phyloP scores from a whole-genome alignment of 2,113 vertebrate species.

The Vulpes vulpes region DNA sequence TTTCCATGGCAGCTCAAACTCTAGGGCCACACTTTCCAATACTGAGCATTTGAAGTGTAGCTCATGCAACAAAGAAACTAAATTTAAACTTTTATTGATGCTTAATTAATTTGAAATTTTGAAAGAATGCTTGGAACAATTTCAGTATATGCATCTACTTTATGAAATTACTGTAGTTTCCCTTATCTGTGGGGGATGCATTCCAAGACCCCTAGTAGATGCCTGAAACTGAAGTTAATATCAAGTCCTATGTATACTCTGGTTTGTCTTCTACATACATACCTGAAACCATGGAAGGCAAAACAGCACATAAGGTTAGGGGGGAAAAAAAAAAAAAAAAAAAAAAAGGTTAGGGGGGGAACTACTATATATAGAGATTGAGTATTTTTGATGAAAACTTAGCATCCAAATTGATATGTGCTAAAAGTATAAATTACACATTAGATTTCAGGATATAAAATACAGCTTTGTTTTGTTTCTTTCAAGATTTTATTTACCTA shows the following conservation, averaged over 20 bases:
- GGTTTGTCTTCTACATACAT: background rate
- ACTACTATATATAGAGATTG: background rate
- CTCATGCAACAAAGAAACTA: background rate
- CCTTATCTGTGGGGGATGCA: background rate
- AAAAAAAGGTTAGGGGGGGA: background rate
- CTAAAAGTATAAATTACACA: background rate
- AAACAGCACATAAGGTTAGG: background rate
- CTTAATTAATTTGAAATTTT: background rate
- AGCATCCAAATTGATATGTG: background rate
- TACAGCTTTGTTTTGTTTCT: background rate
- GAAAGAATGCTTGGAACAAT: background rate
- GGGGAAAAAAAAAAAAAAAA: no score
- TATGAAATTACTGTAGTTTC: background rate
- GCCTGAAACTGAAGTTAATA: background rate
- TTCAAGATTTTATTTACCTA: no score
- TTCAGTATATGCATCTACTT: background rate
- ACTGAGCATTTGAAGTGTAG: background rate
- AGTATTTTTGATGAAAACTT: background rate
- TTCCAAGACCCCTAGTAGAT: background rate
- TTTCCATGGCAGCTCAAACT: background rate
- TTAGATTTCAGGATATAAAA: background rate
- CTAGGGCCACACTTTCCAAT: background rate
- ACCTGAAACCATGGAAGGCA: background rate
- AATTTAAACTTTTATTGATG: background rate
- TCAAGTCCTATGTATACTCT: background rate